phyloP scores from a whole-genome alignment of 2,888 invertebrate species.

The Rotaria macrura region DNA sequence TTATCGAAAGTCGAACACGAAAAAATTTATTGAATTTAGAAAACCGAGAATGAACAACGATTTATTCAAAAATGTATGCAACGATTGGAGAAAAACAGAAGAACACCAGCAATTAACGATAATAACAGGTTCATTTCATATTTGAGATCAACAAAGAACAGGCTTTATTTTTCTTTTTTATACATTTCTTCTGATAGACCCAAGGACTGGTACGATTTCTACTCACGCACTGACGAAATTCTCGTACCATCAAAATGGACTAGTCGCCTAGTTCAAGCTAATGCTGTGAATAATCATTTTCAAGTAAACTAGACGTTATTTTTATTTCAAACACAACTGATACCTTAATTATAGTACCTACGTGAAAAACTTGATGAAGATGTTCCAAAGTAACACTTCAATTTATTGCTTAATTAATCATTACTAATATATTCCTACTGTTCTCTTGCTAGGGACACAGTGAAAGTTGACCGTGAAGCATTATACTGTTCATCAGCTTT shows the following conservation, averaged over 20 bases:
- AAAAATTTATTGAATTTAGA: background rate
- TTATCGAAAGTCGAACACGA: background rate
- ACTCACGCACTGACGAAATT: background rate
- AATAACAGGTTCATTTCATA: background rate
- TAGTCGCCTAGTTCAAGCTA: background rate
- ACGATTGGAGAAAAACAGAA: background rate
- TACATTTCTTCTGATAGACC: background rate
- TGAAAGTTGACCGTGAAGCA: background rate
- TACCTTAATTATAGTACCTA: background rate
- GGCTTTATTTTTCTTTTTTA: too few relatives aligned
- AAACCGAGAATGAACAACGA: background rate
- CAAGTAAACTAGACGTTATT: background rate
- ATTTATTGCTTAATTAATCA: too few relatives aligned
- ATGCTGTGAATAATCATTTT: background rate
- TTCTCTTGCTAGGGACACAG: background rate
- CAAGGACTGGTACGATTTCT: background rate
- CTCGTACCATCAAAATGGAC: constrained; percentile 17
- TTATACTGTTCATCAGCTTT: background rate
- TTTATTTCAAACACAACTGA: background rate
- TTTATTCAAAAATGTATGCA: background rate
- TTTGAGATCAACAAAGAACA: background rate
- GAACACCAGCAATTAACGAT: background rate
- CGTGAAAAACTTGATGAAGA: background rate
- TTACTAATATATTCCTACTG: too few relatives aligned
- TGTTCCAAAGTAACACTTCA: background rate